phyloP scores from a whole-genome alignment of 2,797 vertebrate species.

The Phaenicophaeus curvirostris region DNA sequence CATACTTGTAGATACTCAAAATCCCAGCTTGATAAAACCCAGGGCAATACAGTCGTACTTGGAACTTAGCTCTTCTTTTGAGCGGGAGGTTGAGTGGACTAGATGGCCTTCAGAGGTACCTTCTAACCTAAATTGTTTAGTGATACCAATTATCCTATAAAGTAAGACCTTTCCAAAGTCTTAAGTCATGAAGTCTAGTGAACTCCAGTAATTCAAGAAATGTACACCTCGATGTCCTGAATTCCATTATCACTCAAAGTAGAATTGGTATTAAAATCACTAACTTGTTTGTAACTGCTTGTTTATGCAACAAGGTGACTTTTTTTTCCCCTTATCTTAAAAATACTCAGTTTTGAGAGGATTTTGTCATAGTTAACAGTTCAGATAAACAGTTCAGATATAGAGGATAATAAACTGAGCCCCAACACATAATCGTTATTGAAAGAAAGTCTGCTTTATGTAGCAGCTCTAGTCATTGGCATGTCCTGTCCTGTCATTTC shows the following conservation, averaged over 20 bases:
- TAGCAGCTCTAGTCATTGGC: neutral
- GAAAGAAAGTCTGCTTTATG: neutral
- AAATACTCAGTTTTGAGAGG: neutral
- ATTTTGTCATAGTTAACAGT: neutral
- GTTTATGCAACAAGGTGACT: neutral
- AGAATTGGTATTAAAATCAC: neutral
- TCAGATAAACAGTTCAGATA: neutral
- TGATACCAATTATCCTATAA: neutral
- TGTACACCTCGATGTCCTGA: neutral
- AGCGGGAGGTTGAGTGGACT: neutral
- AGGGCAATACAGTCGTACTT: neutral
- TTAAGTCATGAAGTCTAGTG: neutral
- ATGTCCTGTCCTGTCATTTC: slow-evolving; percentile 52
- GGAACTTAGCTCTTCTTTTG: neutral
- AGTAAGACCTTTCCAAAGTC: neutral
- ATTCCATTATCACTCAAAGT: neutral
- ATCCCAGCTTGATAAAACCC: neutral
- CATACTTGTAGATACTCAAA: neutral
- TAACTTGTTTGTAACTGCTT: neutral
- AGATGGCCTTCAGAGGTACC: neutral
- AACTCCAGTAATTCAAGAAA: neutral
- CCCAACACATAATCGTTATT: neutral
- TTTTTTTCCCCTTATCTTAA: neutral
- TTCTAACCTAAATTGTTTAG: neutral
- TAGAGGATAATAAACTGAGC: neutral